Percentiles rank a stretch among this genome's conserved stretches.
These are phyloP conservation scores for Chymomyza costata DNA, from an alignment of 1,140 invertebrate genomes.

Conservation along the genomic window DNA sequence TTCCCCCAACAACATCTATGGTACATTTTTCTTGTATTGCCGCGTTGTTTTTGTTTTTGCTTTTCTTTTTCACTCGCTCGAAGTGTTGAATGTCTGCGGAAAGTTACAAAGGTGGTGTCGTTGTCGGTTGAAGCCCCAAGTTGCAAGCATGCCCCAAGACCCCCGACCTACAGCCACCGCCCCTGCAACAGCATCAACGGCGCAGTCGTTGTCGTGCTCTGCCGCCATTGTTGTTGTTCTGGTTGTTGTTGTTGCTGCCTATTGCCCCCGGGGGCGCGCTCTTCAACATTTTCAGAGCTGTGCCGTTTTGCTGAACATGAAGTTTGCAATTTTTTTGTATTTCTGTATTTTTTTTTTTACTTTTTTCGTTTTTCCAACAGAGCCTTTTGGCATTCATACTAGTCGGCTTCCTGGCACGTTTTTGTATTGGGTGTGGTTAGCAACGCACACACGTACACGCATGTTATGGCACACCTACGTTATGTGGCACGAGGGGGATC, in stretches of 20 bases:
- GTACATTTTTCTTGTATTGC: conserved; percentile 35
- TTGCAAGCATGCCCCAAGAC: not conserved
- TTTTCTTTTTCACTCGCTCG: conserved; percentile 30
- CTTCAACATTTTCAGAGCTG: conserved; percentile 56
- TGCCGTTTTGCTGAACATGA: conserved; percentile 49
- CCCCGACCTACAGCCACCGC: not conserved
- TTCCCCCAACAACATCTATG: conserved; percentile 23
- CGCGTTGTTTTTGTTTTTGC: conserved; percentile 6
- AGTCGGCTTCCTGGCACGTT: conserved; percentile 48
- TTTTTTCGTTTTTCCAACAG: conserved; percentile 31
- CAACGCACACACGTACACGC: conserved; percentile 19
- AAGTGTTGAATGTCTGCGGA: conserved; percentile 57
- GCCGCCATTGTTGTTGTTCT: conserved; percentile 20
- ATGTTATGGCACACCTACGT: conserved; percentile 6
- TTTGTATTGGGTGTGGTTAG: conserved; percentile 50
- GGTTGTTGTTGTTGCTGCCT: conserved; percentile 17
- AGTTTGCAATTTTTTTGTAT: conserved; percentile 48
- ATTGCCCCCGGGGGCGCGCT: conserved; percentile 32
- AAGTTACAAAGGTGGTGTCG: conserved; percentile 56
- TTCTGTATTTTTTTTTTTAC: conserved; percentile 10
- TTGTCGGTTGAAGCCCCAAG: conserved; percentile 19
- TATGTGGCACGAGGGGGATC: too few species aligned
- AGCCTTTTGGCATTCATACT: conserved; percentile 41
- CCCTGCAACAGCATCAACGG: too few species aligned
- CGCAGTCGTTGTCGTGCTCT: not conserved